Conservation (phyloP, 2,888 invertebrate species). For the Chrysolina oricalcia region DNA sequence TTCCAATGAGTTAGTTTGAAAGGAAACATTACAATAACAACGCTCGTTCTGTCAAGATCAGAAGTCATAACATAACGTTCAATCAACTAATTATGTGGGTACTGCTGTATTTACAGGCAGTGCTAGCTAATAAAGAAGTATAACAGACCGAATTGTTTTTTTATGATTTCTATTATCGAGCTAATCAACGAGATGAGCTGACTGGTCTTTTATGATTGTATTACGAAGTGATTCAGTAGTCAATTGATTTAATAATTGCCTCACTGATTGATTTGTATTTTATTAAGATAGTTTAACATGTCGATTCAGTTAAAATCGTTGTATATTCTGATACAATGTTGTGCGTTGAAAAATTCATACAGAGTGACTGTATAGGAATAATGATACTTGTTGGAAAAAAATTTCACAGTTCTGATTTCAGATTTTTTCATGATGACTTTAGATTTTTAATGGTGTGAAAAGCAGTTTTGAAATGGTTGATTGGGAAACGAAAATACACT, state of each 20-base stretch:
- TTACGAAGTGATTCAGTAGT: slow-evolving; percentile 52
- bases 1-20: neutral
- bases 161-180: slow-evolving; percentile 58
- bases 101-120: slow-evolving; percentile 49
- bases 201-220: slow-evolving; percentile 37
- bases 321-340: too few relatives aligned
- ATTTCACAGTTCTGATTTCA: too few relatives aligned
- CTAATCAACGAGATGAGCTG: slow-evolving; percentile 53
- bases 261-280: slow-evolving; percentile 56
- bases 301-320: slow-evolving; percentile 23
- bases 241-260: slow-evolving; percentile 54
- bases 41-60: slow-evolving; percentile 24
- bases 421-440: too few relatives aligned
- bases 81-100: slow-evolving; percentile 56
- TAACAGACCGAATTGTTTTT: slow-evolving; percentile 58
- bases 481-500: too few relatives aligned
- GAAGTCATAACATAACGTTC: slow-evolving; percentile 43
- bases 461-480: too few relatives aligned
- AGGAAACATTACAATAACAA: slow-evolving; percentile 8
- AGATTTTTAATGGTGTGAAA: too few relatives aligned
- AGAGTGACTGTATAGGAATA: too few relatives aligned
- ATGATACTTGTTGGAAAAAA: too few relatives aligned
- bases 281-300: slow-evolving; percentile 48
- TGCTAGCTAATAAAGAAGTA: slow-evolving; percentile 56
- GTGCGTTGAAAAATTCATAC: too few relatives aligned